Base-by-base conservation (phyloP, 2,888 invertebrate genomes). In the Drosophila formosana region DNA sequence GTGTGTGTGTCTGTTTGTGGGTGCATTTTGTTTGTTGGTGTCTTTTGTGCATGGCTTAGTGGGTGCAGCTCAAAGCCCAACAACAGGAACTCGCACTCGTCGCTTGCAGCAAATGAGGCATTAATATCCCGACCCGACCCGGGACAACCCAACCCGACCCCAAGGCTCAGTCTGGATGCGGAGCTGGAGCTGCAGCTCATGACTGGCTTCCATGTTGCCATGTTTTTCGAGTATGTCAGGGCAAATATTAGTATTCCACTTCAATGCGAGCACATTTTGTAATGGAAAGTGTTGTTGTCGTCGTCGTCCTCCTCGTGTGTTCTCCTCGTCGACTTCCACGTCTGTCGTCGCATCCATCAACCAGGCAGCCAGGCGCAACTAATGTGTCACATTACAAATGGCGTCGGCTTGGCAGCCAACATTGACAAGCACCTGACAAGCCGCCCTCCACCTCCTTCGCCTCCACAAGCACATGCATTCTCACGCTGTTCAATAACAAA, bases 221-320 rank as follows among this genome's bases (percentile, higher is more conserved):
- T 73, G 70, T 63, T 79, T 75, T 79, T 79, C 73, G 77, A 85
- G 88, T 80, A 77, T 80, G 82, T 73, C 85, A 77, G 75, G 72
- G 75, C 75, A 86, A 86, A 86, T 86, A 88, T 86, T 86, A 80
- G 85, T 88, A 83, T 88, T 88, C 86, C 85, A 86, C 85, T 86
- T 88, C 81, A 88, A 80, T 69, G 88, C 74, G 65, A 78, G 81
- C 88, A 88, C 88, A 88, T 80, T 88, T 88, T 86, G 88, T 86
- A 86, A 88, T 88, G 83, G 86, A 86, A 85, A 85, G 84, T 88
- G 82, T 80, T 77, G 80, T 67, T 45, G 32, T 43, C 28, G 43
- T 41, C 18, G 23, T n/a, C n/a, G n/a, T n/a, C n/a, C n/a, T n/a
- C 18, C 18, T 18, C 18, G 18, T 18, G 18, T 18, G 18, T 49